Evolutionary conservation across 2,113 vertebrate species (phyloP), one percentile per base, ranked within the genome.

Genomic region (Stigmatopora nigra): DNA sequence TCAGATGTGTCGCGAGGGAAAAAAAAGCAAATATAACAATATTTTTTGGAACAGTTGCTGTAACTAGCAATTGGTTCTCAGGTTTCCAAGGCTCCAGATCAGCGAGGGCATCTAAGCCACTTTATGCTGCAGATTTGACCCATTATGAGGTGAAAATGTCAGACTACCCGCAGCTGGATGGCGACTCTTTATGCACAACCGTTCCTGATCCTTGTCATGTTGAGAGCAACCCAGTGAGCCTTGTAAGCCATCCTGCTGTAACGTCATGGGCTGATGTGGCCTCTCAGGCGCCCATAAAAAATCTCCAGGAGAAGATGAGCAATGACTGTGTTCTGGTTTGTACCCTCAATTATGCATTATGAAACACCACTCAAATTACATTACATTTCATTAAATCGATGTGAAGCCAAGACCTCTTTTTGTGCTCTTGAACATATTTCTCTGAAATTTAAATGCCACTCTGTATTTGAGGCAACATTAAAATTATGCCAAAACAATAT

Each of bases 221-320:
- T 13, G 25, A 62, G 22, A 38, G 13, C 46, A 56, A 58, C 12
- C 36, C 53, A 6, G 22, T 45, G 49, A 20, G 31, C 64, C 12
- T 63, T 64, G 4, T 66, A 81, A 83, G 35, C 63, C 70, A 64
- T 19, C 8, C 49, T 0, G 35, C 47, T 7, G 48, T 57, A 48
- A 75, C 81, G 1, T 90, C 90, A 6, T 92, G 90, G 90, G 90
- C 90, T 17, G 88, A 82, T 20, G 69, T 92, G 5, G 90, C 90
- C 17, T 91, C 89, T 57, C 90, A 90, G 72, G 88, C 88, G 66
- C 88, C 88, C 3, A 89, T 85, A 71, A 83, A 82, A 63, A 61
- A 55, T 0, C 59, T 63, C 16, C 38, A 71, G 9, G 72, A 65
- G 61, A 78, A 73, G 38, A 7, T 41, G 9, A 41, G 38, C 38